phyloP scores from a whole-genome alignment of 2,113 vertebrate species.

The Gila orcuttii region DNA sequence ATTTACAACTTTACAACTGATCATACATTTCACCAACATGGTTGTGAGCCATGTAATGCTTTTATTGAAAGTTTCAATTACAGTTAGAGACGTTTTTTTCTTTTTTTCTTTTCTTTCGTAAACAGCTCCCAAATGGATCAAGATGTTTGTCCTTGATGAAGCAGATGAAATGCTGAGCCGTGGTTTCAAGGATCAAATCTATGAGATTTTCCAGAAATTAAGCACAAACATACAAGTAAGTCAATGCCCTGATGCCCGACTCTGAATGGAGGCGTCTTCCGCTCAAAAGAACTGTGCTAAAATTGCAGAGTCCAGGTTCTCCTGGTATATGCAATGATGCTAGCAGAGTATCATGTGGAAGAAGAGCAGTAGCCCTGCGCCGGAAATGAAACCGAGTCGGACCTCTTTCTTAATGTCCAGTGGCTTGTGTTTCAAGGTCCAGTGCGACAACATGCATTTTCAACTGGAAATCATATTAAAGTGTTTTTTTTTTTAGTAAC shows the following conservation, averaged over 20 bases:
- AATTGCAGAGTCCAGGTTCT: slow-evolving; percentile 67
- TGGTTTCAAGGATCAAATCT: slow-evolving; percentile 99
- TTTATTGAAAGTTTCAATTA: neutral
- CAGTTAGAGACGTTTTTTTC: neutral
- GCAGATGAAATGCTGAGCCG: slow-evolving; percentile 99
- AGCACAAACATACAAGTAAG: slow-evolving; percentile 96
- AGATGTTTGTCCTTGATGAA: slow-evolving; percentile 99
- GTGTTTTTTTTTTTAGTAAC: no score
- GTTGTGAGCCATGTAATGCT: neutral
- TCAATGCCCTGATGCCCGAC: neutral
- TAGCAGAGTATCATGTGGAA: slow-evolving; percentile 71
- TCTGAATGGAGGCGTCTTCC: slow-evolving; percentile 57
- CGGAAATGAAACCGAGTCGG: slow-evolving; percentile 69
- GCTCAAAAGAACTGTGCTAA: slow-evolving; percentile 74
- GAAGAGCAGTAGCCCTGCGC: slow-evolving; percentile 67
- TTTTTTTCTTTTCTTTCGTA: neutral
- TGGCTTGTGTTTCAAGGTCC: slow-evolving; percentile 72
- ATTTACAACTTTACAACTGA: slow-evolving; percentile 67
- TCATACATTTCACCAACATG: slow-evolving; percentile 60
- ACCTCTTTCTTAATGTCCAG: slow-evolving; percentile 82
- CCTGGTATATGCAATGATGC: slow-evolving; percentile 72
- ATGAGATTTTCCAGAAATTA: slow-evolving; percentile 98
- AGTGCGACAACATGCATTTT: slow-evolving; percentile 64
- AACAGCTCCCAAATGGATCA: slow-evolving; percentile 92
- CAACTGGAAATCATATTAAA: neutral